Evolutionary conservation across 2,888 invertebrate species (phyloP), one percentile per base, ranked within the genome.

Genomic region (Conomelus anceps): DNA sequence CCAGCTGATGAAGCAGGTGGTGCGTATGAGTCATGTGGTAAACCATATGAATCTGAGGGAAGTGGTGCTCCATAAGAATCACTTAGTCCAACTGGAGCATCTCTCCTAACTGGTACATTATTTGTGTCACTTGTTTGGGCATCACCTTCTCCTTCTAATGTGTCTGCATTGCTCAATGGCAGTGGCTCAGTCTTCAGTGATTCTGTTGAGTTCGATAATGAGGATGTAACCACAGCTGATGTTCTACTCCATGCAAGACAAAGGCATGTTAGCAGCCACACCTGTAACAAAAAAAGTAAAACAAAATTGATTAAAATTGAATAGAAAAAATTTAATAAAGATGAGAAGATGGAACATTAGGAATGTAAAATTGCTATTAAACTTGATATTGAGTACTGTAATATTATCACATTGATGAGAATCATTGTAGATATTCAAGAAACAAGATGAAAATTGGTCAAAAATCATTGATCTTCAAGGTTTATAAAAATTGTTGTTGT

Each of bases 1-100:
- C 90, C 90, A 88, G 91, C 91, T n/a, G 90, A 89, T 23, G 92
- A 92, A 89, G 92, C 92, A 22, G 93, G 92, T 26, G 91, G 92
- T 20, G 93, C 91, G 90, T 92, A 91, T 23, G 90, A 91, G 91
- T 91, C 90, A 85, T 90, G 89, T 34, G 92, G 93, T 85, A 92
- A 89, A n/a, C 92, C 92, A 89, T 92, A 92, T 23, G 91, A 89
- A 17, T 91, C 91, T 22, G 91, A 90, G 17, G 91, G 90, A 9
- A 91, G 89, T 0, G 91, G 91, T 9, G 90, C 91, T 23, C 91
- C 91, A 85, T 91, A 91, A 4, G 91, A 91, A 87, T 91, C 91
- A 84, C 91, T 91, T 3, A 90, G 89, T 22, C 89, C 86, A 22
- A 90, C 90, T 9, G 91, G 91, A 22, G 91, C 91, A 84, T 91